Conservation (phyloP, 2,797 vertebrate species). For the Enteromius afrohamiltoni region DNA sequence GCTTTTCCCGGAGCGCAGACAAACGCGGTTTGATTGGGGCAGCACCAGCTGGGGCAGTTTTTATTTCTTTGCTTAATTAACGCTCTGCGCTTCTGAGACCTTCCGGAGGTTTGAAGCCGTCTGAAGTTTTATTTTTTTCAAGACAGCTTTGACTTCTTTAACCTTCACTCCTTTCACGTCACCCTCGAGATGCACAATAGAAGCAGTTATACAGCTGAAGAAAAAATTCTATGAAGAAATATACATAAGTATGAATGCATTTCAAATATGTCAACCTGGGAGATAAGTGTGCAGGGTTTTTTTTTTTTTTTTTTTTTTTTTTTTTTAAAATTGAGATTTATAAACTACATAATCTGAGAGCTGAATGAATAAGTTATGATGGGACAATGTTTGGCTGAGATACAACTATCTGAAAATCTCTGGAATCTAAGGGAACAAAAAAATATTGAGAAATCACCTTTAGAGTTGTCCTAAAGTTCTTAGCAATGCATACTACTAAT, state of each 20-base stretch:
- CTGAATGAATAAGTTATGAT: no score
- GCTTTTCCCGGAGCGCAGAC: slow-evolving; percentile 56
- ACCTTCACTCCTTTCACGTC: neutral
- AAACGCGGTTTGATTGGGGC: slow-evolving; percentile 59
- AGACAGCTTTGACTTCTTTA: neutral
- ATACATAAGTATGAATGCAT: neutral
- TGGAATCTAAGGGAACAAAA: no score
- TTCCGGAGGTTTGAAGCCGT: neutral
- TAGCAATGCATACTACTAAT: no score
- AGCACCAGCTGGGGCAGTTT: slow-evolving; percentile 75
- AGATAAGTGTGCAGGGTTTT: no score
- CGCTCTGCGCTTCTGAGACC: slow-evolving; percentile 69
- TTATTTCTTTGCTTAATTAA: slow-evolving; percentile 77
- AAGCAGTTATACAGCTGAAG: neutral
- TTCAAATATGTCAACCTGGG: no score
- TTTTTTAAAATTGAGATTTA: no score
- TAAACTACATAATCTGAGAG: no score
- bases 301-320: no score
- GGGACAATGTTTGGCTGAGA: no score
- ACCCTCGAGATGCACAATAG: neutral
- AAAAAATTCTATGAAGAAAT: neutral
- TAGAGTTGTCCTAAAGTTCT: no score
- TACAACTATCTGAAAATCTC: no score
- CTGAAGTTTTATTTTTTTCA: slow-evolving; percentile 15
- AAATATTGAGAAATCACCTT: no score